phyloP scores from a whole-genome alignment of 2,113 vertebrate species.

The Bufo gargarizans region DNA sequence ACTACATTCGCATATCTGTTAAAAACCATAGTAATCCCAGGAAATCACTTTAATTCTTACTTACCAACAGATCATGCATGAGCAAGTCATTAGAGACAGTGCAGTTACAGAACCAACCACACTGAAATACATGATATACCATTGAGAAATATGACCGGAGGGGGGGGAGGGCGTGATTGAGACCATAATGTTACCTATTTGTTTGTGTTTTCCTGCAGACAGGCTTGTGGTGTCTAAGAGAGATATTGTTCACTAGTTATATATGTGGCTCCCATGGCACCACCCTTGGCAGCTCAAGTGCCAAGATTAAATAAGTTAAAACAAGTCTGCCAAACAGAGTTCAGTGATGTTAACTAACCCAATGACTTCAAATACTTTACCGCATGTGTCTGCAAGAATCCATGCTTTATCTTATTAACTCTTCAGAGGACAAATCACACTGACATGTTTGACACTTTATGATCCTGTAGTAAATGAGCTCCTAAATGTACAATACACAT shows the following conservation, averaged over 20 bases:
- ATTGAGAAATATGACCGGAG: background rate
- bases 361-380: slow-evolving; percentile 39
- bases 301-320: slow-evolving; percentile 38
- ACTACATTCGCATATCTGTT: too few relatives aligned
- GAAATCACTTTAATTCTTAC: background rate
- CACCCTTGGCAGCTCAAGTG: slow-evolving; percentile 50
- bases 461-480: background rate
- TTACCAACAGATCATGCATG: background rate
- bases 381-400: slow-evolving; percentile 32
- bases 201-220: slow-evolving; percentile 10
- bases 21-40: too few relatives aligned
- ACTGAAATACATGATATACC: background rate
- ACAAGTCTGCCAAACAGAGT: slow-evolving; percentile 57
- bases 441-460: slow-evolving; percentile 2
- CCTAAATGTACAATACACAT: background rate
- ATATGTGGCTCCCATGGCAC: slow-evolving; percentile 55
- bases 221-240: background rate
- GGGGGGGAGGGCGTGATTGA: background rate
- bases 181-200: background rate
- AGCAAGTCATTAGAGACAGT: background rate
- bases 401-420: background rate
- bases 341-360: slow-evolving; percentile 57
- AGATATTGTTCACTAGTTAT: slow-evolving; percentile 52
- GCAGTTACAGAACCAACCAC: background rate
- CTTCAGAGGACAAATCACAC: background rate